phyloP scores from a whole-genome alignment of 2,888 invertebrate species.

The Sinotaia quadrata region DNA sequence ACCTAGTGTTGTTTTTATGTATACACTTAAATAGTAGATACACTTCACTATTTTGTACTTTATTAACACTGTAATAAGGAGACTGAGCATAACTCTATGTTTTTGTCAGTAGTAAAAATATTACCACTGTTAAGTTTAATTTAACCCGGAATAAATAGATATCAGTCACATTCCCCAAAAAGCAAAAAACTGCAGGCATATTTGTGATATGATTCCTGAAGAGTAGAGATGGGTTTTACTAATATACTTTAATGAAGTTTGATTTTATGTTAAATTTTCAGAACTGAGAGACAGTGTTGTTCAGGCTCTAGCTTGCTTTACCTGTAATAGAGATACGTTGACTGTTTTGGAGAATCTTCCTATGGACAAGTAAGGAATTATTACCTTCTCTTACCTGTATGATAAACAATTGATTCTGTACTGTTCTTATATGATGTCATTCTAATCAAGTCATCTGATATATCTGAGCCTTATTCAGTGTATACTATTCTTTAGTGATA shows the following conservation, averaged over 20 bases:
- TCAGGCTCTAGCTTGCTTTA: slow-evolving; percentile 84
- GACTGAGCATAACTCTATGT: too few relatives aligned
- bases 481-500: not conserved
- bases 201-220: too few relatives aligned
- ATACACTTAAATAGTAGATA: too few relatives aligned
- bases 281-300: slow-evolving; percentile 84
- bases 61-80: too few relatives aligned
- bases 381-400: not conserved
- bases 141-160: too few relatives aligned
- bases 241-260: not conserved
- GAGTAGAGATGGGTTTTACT: too few relatives aligned
- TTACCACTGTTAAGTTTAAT: too few relatives aligned
- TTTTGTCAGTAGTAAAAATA: too few relatives aligned
- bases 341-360: slow-evolving; percentile 82
- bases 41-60: too few relatives aligned
- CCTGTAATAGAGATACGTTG: slow-evolving; percentile 82
- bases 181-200: too few relatives aligned
- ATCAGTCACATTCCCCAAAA: too few relatives aligned
- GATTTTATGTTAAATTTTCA: slow-evolving; percentile 25
- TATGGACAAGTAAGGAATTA: slow-evolving; percentile 74
- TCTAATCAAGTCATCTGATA: not conserved
- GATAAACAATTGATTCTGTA: not conserved
- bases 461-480: not conserved
- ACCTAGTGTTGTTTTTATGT: too few relatives aligned
- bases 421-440: not conserved